Conservation (phyloP, 2,113 vertebrate species). For the Trematomus loennbergii region DNA sequence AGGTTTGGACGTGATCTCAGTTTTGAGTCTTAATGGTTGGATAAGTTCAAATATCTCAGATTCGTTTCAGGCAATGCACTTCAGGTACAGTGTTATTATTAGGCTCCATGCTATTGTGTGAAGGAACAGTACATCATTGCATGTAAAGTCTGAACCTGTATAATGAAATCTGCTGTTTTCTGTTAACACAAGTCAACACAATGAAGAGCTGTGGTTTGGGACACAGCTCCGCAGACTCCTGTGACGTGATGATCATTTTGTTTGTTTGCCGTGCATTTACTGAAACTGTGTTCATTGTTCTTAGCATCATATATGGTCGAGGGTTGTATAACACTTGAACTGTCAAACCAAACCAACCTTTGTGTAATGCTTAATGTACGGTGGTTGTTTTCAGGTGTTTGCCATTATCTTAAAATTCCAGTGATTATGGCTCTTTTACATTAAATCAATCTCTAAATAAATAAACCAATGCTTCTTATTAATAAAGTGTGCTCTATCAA, state of each 20-base stretch:
- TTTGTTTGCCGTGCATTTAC: background rate
- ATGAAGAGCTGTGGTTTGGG: background rate
- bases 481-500: constrained; percentile 5
- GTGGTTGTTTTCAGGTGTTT: background rate
- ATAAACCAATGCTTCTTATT: background rate
- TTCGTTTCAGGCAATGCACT: background rate
- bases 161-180: constrained; percentile 4
- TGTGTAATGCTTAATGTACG: background rate
- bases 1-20: background rate
- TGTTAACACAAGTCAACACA: background rate
- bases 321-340: background rate
- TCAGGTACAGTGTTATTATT: background rate
- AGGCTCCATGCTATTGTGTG: background rate
- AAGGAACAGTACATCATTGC: background rate
- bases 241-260: background rate
- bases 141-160: background rate
- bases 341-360: background rate
- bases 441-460: background rate
- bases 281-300: background rate
- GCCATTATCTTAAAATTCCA: background rate
- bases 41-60: background rate
- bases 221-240: background rate
- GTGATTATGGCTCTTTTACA: background rate
- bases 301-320: background rate
- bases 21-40: background rate